These are phyloP conservation scores for Thinocorus orbignyianus DNA, from an alignment of 2,113 vertebrate genomes.

Conservation along the genomic window DNA sequence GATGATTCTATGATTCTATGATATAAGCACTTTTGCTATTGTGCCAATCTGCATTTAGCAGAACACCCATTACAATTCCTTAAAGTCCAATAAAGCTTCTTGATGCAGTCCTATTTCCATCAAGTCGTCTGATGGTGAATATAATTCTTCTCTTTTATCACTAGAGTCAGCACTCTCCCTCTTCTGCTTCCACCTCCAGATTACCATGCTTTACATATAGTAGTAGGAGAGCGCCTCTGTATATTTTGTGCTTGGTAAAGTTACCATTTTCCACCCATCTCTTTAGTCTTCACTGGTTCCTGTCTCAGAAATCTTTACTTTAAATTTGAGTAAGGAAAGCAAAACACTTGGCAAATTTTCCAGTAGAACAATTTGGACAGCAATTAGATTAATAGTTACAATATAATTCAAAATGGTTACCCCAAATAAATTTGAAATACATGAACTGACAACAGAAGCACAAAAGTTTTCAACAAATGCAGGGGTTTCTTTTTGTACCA, in stretches of 20 bases:
- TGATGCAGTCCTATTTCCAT: not conserved
- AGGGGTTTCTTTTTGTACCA: not conserved
- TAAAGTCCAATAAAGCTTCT: not conserved
- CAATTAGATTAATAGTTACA: not conserved
- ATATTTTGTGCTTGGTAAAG: not conserved
- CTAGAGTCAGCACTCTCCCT: not conserved
- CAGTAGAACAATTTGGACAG: not conserved
- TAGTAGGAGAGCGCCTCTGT: not conserved
- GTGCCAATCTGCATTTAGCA: not conserved
- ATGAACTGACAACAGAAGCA: not conserved
- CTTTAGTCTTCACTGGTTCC: not conserved
- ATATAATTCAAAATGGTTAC: not conserved
- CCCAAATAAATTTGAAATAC: not conserved
- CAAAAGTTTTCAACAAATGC: not conserved
- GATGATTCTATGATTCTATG: no score
- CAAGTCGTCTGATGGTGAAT: not conserved
- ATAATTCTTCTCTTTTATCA: not conserved
- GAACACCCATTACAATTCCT: not conserved
- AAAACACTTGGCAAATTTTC: not conserved
- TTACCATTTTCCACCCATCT: not conserved
- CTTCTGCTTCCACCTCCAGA: not conserved
- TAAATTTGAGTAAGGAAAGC: not conserved
- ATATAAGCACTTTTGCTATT: not conserved
- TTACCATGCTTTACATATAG: not conserved
- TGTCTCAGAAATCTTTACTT: not conserved